A percentile compares a stretch with the other conserved stretches of the same genome.
These are phyloP conservation scores for Tyrannus savana DNA, from an alignment of 2,113 vertebrate genomes.

Conservation along the genomic window DNA sequence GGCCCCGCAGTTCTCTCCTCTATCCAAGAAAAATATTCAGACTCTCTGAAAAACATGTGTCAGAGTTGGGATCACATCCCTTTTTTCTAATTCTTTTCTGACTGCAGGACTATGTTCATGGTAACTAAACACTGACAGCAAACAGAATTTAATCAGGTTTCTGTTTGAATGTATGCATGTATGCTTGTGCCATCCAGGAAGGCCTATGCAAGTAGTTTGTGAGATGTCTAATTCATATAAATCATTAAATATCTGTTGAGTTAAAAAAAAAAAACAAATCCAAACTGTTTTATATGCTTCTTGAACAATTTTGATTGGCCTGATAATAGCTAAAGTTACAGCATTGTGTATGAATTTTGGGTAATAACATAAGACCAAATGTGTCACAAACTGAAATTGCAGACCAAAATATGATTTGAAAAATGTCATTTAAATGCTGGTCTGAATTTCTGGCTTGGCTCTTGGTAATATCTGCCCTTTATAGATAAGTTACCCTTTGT, in stretches of 20 bases:
- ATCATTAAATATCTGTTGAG: background rate
- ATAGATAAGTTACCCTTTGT: background rate
- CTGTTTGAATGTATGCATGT: background rate
- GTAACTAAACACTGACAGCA: background rate
- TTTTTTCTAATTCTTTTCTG: background rate
- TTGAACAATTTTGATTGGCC: background rate
- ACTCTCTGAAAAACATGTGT: background rate
- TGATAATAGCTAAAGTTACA: background rate
- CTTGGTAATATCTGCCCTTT: background rate
- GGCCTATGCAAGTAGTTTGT: background rate
- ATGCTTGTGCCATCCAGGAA: background rate
- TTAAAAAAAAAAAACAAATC: background rate
- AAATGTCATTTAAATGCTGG: background rate
- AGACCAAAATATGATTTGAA: background rate
- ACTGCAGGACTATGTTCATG: background rate
- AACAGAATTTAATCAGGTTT: background rate
- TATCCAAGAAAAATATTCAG: background rate
- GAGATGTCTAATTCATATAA: background rate
- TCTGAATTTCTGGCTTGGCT: background rate
- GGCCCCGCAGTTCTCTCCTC: background rate
- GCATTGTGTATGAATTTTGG: background rate
- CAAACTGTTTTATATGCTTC: background rate
- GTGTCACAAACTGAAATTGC: background rate
- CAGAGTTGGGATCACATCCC: background rate
- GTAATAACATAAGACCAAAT: background rate